Evolutionary conservation across 2,113 vertebrate genomes (phyloP).

Genomic region (Eulacestoma nigropectus): DNA sequence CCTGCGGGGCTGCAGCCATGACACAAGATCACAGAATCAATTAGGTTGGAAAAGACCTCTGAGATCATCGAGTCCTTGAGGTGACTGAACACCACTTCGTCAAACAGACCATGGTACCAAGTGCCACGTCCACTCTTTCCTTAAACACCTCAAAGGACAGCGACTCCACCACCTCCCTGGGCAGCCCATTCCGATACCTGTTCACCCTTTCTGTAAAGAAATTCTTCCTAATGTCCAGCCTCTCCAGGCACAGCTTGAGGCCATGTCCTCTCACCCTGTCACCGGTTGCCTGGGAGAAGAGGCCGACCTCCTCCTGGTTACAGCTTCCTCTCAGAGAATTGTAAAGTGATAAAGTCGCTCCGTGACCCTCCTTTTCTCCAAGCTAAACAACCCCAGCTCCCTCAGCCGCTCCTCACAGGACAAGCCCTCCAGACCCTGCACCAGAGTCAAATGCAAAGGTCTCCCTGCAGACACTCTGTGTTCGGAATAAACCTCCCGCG

Average conservation of each 20-base stretch:
- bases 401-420: neutral
- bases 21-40: neutral
- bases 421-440: neutral
- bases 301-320: no score
- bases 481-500: neutral
- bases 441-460: no score
- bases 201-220: neutral
- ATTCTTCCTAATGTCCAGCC: no score
- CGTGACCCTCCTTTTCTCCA: neutral
- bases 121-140: neutral
- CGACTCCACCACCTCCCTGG: neutral
- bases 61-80: no score
- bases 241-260: neutral
- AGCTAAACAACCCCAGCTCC: neutral
- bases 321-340: accelerated
- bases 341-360: accelerated
- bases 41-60: neutral
- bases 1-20: accelerated
- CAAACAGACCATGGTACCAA: neutral
- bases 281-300: neutral
- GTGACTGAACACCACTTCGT: neutral
- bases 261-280: neutral
- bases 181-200: neutral
- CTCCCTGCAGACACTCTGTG: neutral
- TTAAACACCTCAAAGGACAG: neutral